Conservation (phyloP, 2,113 vertebrate genomes). For the Bos indicus region DNA sequence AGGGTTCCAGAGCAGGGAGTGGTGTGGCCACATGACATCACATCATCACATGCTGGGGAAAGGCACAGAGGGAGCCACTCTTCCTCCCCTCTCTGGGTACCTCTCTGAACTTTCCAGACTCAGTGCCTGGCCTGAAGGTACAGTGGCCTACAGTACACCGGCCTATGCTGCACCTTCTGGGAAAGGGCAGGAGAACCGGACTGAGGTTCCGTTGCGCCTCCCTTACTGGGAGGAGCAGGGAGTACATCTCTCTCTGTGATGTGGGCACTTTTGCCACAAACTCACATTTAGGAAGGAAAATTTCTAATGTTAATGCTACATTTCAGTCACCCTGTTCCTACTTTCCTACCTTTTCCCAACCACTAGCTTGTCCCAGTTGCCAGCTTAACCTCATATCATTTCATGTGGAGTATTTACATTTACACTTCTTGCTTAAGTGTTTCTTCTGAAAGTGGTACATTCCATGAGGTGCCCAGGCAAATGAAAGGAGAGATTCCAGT, state of each 20-base stretch:
- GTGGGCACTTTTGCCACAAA: background rate
- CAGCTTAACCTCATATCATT: background rate
- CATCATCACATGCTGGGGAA: background rate
- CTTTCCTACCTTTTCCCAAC: background rate
- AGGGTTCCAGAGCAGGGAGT: background rate
- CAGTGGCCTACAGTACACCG: background rate
- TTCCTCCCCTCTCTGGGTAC: background rate
- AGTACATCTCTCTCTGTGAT: background rate
- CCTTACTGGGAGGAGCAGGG: background rate
- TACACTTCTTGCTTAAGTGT: background rate
- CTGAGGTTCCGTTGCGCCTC: background rate
- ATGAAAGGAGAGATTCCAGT: background rate
- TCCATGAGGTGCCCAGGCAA: background rate
- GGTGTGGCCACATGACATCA: background rate
- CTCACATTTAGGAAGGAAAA: background rate
- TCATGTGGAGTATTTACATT: background rate
- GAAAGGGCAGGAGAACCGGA: background rate
- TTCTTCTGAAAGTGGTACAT: slow-evolving; percentile 2
- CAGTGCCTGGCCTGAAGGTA: background rate
- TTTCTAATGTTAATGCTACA: background rate
- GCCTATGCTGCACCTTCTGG: background rate
- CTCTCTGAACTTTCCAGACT: background rate
- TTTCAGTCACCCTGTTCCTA: background rate
- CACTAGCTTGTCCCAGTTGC: background rate
- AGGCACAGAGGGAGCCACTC: background rate